Evolutionary conservation across 37 sponge, comb jelly and placozoan species (phyloP), one percentile per base, ranked within the genome.

Genomic region (Sycon ciliatum): DNA sequence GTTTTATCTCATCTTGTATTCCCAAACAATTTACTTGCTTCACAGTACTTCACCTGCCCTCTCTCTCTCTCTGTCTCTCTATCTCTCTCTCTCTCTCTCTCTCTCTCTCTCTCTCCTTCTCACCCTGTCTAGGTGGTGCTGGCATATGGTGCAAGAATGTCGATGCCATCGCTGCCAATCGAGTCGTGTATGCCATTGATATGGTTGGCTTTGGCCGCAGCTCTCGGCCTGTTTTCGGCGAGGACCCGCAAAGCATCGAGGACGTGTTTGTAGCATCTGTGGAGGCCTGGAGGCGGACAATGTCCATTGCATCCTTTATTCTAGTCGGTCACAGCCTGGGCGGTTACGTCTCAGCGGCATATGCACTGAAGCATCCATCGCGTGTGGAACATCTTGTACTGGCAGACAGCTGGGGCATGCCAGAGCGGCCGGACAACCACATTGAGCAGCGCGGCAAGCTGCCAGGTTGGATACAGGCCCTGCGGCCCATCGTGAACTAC

Each of bases 271-370:
- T 89, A 13, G 69, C 75, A 1, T 60, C 75, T 5, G 56, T n/a
- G n/a, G n/a, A n/a, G n/a, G n/a, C n/a, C n/a, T n/a, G n/a, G n/a
- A n/a, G n/a, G n/a, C n/a, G n/a, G n/a, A n/a, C n/a, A n/a, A n/a
- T n/a, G n/a, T n/a, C n/a, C n/a, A n/a, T n/a, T n/a, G n/a, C n/a
- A n/a, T n/a, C n/a, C n/a, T 83, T 93, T 46, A 68, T 85, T 35
- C 86, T 92, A 1, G 54, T 92, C 30, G 96, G 96, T 11, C 96
- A 95, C 81, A 95, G 96, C 57, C 74, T 95, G 33, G 96, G 96
- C 11, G 96, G 76, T 1, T 95, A 83, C 46, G 71, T 95, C 23
- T 57, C 91, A 1, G 35, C 77, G 36, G 60, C 85, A n/a, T 95
- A 95, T 42, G 79, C 91, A 16, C 67, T 86, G 34, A 68, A 68